phyloP scores from a whole-genome alignment of 2,888 invertebrate genomes.

The Xestia xanthographa region DNA sequence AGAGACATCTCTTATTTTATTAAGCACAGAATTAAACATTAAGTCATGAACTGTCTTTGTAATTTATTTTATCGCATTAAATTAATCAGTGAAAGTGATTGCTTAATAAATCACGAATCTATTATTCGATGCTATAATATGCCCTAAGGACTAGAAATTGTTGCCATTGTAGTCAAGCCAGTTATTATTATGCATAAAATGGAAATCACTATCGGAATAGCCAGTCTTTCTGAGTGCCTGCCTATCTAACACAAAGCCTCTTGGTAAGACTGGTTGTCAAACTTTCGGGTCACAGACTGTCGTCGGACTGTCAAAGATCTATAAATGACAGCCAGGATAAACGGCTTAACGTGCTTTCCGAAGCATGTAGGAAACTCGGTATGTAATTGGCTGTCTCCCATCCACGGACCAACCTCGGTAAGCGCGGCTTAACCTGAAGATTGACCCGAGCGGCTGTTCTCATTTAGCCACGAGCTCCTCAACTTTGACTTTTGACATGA shows the following conservation, averaged over 20 bases:
- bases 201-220: background rate
- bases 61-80: conserved; percentile 35
- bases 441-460: background rate
- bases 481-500: conserved; percentile 8
- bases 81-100: conserved; percentile 52
- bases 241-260: too few species aligned
- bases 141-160: conserved; percentile 36
- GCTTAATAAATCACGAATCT: conserved; percentile 13
- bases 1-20: too few species aligned
- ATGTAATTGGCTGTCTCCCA: background rate
- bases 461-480: background rate
- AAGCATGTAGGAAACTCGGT: too few species aligned
- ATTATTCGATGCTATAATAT: conserved; percentile 38
- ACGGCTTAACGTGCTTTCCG: too few species aligned
- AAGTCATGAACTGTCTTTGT: conserved; percentile 15
- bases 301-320: too few species aligned
- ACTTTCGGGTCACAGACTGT: too few species aligned
- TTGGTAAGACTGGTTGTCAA: too few species aligned
- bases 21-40: background rate
- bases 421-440: background rate
- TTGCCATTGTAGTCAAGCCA: background rate
- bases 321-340: too few species aligned
- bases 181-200: conserved; percentile 12
- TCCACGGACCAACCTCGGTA: background rate
- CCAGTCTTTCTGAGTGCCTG: background rate